These are phyloP conservation scores for Hyphantria cunea DNA, from an alignment of 1,140 invertebrate genomes.

Conservation along the genomic window DNA sequence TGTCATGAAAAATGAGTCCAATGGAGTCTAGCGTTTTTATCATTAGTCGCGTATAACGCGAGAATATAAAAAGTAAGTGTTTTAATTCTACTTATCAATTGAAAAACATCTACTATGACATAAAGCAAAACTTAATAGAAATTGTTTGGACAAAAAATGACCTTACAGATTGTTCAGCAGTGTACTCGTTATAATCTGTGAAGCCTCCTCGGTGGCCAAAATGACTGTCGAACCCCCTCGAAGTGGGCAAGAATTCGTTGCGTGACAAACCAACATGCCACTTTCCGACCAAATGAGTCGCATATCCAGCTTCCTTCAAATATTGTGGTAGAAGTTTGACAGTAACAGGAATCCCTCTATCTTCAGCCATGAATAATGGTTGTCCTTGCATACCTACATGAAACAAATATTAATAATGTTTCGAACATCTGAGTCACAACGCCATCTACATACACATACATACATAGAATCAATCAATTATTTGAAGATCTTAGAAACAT, in stretches of 20 bases:
- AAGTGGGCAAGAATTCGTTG: slow-evolving; percentile 89
- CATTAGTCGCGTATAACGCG: too few relatives aligned
- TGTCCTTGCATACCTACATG: slow-evolving; percentile 71
- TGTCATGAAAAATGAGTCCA: too few relatives aligned
- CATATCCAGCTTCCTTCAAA: slow-evolving; percentile 89
- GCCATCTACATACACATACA: too few relatives aligned
- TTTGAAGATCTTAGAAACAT: too few relatives aligned
- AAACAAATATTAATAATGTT: too few relatives aligned
- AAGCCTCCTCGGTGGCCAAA: slow-evolving; percentile 92
- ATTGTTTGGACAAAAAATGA: not conserved
- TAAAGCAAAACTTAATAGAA: too few relatives aligned
- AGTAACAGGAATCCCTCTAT: slow-evolving; percentile 65
- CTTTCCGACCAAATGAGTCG: slow-evolving; percentile 94
- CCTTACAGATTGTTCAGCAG: slow-evolving; percentile 82
- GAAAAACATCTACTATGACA: too few relatives aligned
- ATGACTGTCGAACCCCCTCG: slow-evolving; percentile 91
- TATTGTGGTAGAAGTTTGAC: slow-evolving; percentile 89
- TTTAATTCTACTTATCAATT: too few relatives aligned
- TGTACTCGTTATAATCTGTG: slow-evolving; percentile 92
- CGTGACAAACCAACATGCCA: slow-evolving; percentile 92
- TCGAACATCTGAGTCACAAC: too few relatives aligned
- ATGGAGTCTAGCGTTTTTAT: too few relatives aligned
- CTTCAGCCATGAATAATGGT: slow-evolving; percentile 62
- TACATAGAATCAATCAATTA: too few relatives aligned
- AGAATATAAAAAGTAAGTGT: too few relatives aligned